Base-by-base conservation (phyloP, 2,797 vertebrate species). In the Acropternis orthonyx region DNA sequence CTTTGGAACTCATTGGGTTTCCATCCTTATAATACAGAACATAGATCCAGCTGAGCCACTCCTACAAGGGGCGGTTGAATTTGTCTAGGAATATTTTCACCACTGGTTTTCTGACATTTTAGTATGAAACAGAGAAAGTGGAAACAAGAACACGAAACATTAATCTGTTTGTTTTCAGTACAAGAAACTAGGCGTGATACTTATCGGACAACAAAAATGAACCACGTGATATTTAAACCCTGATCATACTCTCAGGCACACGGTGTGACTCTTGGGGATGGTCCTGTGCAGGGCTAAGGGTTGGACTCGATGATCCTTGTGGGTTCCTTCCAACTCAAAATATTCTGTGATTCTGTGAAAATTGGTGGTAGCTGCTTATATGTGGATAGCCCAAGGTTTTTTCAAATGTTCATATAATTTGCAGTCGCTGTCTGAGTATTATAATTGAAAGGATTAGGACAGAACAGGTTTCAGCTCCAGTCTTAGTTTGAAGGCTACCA, bases 101-200 rank as follows among this genome's bases (percentile, higher is more conserved):
- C 18, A 16, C 15, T 37, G 39, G 41, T 89, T 88, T 62, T 80
- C 41, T 88, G 69, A 82, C 12, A 44, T 76, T 91, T 89, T 58
- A 7, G 1, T 88, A 39, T 54, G 87, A 88, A 95, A 77, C n/a
- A 80, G 34, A 85, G 75, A 32, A 92, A 85, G 41, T 72, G 54
- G 85, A 37, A 94, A 46, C 56, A 89, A 67, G 43, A 93, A 67
- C 27, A 21, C 77, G 68, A 92, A 91, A 61, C 5, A 46, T 59
- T 66, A 52, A 73, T 61, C 28, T 63, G 48, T 67, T 92, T 85
- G 51, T 26, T 92, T 95, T 77, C 54, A 51, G 68, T 71, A 43
- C 58, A 67, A 85, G 61, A 67, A 83, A 74, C 14, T 46, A 49
- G 46, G 52, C 0, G 0, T 80, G 72, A 79, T 85, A 85, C 55